Evolutionary conservation across 2,888 invertebrate species (phyloP), one percentile per base, ranked within the genome.

Genomic region (Agonopterix heracliana): DNA sequence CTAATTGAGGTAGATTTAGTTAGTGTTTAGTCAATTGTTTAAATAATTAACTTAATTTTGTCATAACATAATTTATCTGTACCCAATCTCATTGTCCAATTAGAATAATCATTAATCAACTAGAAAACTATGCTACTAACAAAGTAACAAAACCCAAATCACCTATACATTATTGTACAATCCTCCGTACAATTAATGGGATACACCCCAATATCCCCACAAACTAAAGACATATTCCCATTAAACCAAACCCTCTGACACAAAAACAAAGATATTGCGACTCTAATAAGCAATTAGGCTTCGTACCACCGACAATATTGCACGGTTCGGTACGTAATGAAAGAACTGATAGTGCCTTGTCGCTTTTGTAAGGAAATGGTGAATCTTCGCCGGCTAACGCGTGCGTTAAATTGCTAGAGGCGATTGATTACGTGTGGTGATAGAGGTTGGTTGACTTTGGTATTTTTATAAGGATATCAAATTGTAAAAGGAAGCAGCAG

Each of bases 271-370:
- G 56, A 60, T 55, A 55, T 57, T 50, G 59, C 52, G 45, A 47
- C 56, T 54, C 63, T 75, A 75, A 78, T 72, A 73, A 70, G 76
- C 79, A 78, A 79, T 79, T 77, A 76, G 71, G 66, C 52, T 43
- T 44, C 46, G 48, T 55, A 61, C 60, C 61, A 54, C 46, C 57
- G 60, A 51, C 54, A 59, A 61, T 64, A 71, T 69, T 70, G 65
- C 62, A 61, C 52, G 54, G 59, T 63, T 60, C 57, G 59, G 51
- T 46, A 52, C 54, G 63, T 73, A 78, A 79, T 79, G 77, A 75
- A 74, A 73, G 67, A 65, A 65, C 63, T 64, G 69, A 69, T 66
- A 54, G 60, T 55, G 53, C 44, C 46, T 13, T 47, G 17, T 56
- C 55, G 54, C 58, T 56, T 66, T 65, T 51, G 62, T 49, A 59